Conservation (phyloP, 2,888 invertebrate genomes). For the Pachydiplax longipennis region DNA sequence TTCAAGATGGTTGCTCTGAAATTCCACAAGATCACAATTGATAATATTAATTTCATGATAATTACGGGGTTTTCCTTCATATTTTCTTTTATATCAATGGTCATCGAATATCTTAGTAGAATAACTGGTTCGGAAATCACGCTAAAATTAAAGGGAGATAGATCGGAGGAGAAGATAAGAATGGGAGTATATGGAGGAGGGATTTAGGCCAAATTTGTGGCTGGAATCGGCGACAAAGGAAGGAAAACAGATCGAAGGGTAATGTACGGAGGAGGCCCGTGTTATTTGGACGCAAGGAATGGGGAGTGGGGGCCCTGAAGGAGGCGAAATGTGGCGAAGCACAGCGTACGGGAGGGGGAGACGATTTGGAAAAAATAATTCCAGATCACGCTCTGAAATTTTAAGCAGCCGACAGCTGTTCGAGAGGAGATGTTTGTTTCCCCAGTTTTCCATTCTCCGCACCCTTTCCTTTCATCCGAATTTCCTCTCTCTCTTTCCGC, state of each 20-base stretch:
- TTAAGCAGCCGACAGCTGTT: constrained; percentile 42
- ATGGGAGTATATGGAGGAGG: not conserved
- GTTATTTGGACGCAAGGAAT: too few species aligned
- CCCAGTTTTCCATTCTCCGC: constrained; percentile 8
- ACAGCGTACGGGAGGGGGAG: not conserved
- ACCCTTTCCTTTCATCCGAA: too few species aligned
- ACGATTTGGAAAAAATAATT: not conserved
- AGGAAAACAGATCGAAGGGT: too few species aligned
- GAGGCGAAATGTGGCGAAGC: not conserved
- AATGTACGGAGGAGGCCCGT: too few species aligned
- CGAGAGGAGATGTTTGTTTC: constrained; percentile 1
- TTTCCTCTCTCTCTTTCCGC: not conserved
- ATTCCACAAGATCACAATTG: too few species aligned
- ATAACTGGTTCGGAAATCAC: too few species aligned
- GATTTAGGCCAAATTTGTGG: not conserved
- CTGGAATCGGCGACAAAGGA: too few species aligned
- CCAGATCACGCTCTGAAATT: constrained; percentile 33
- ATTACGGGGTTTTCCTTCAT: too few species aligned
- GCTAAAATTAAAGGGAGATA: not conserved
- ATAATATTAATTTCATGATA: too few species aligned
- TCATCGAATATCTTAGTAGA: too few species aligned
- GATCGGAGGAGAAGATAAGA: not conserved
- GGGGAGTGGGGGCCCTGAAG: not conserved
- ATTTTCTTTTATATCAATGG: too few species aligned
- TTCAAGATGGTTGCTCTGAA: too few species aligned